These are phyloP conservation scores for Mylabris phalerata DNA, from an alignment of 1,140 invertebrate species.

Conservation along the genomic window DNA sequence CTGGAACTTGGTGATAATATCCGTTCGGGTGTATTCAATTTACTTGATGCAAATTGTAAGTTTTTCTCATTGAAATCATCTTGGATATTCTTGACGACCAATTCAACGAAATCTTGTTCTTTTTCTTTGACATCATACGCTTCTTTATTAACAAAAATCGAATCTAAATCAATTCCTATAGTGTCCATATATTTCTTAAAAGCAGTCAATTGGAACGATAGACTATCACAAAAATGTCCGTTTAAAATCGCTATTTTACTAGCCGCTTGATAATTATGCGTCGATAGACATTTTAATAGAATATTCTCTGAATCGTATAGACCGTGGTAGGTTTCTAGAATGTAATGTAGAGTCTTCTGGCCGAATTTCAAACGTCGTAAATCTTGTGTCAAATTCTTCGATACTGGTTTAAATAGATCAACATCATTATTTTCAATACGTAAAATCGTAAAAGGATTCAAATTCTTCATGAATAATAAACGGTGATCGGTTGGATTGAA, in stretches of 20 bases:
- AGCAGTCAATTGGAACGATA: conserved; percentile 42
- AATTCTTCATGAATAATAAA: conserved; percentile 26
- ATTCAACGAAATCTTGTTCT: conserved; percentile 25
- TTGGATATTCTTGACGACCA: conserved; percentile 29
- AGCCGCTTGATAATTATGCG: conserved; percentile 42
- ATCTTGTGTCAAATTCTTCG: conserved; percentile 22
- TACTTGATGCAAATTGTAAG: neutral
- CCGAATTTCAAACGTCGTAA: conserved; percentile 30
- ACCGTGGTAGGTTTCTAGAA: conserved; percentile 38
- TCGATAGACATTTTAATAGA: conserved; percentile 38
- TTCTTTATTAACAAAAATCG: conserved; percentile 24
- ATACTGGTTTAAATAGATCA: conserved; percentile 1
- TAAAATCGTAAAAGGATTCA: conserved; percentile 22
- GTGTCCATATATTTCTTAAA: conserved; percentile 35
- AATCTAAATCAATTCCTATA: conserved; percentile 23
- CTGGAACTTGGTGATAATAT: conserved; percentile 39
- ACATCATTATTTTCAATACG: conserved; percentile 25
- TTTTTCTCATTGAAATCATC: conserved; percentile 30
- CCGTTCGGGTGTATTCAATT: conserved; percentile 30
- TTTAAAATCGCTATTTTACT: conserved; percentile 42
- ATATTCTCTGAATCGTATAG: conserved; percentile 40
- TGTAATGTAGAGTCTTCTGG: conserved; percentile 40
- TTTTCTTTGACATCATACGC: conserved; percentile 23
- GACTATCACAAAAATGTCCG: conserved; percentile 41
- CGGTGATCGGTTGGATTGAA: conserved; percentile 32